Evolutionary conservation across 2,113 vertebrate genomes (phyloP).

Genomic region (Salminus brasiliensis): DNA sequence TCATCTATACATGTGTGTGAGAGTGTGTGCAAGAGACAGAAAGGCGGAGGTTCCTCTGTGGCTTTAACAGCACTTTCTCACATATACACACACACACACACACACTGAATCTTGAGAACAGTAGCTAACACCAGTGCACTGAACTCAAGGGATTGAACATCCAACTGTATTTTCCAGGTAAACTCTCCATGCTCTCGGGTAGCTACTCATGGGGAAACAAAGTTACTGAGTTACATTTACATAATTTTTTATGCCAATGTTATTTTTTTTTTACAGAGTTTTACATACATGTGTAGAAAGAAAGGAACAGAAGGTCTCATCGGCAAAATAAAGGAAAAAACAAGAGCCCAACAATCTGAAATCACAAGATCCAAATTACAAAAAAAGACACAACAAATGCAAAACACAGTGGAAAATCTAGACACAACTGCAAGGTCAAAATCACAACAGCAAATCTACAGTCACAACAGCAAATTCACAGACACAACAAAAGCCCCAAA

Average conservation of each 20-base stretch:
- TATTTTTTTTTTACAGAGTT: too few relatives aligned
- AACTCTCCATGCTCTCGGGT: not conserved
- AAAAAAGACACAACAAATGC: too few relatives aligned
- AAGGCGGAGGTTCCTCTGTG: not conserved
- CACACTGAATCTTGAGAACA: not conserved
- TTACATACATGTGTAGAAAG: not conserved
- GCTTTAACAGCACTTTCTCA: not conserved
- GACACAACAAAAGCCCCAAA: too few relatives aligned
- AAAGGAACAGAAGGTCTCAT: not conserved
- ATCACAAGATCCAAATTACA: too few relatives aligned
- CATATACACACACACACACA: too few relatives aligned
- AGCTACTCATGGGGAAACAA: not conserved
- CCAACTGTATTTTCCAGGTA: not conserved
- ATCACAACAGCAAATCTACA: not conserved
- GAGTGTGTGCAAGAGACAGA: not conserved
- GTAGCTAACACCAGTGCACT: not conserved
- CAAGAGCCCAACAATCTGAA: too few relatives aligned
- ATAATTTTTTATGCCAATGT: too few relatives aligned
- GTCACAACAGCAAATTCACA: not conserved
- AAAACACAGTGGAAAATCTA: too few relatives aligned
- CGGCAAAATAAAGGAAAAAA: not conserved
- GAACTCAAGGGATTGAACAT: not conserved
- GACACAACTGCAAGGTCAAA: too few relatives aligned
- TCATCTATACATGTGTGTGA: slow-evolving; percentile 6
- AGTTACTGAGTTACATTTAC: not conserved